Evolutionary conservation across 1,140 invertebrate species (phyloP).

Genomic region (Calephelis virginiensis): DNA sequence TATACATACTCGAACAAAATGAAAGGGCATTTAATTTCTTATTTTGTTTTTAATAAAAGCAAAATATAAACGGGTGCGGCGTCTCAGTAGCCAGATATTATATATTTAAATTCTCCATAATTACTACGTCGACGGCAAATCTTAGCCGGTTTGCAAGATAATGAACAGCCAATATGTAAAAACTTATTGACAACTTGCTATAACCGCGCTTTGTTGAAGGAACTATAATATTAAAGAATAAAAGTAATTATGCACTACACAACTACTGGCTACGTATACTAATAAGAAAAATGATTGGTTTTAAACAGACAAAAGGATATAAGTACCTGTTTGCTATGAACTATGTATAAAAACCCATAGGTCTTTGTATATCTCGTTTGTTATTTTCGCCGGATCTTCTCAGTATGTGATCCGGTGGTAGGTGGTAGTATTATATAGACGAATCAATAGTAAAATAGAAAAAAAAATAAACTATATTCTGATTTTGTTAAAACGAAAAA

Average conservation of each 20-base stretch:
- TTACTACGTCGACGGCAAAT: conserved; percentile 56
- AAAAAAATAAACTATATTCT: no score
- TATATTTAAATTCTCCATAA: conserved; percentile 52
- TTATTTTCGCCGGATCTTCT: no score
- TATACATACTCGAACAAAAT: not conserved
- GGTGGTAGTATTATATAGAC: no score
- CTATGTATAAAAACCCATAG: no score
- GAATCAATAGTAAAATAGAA: no score
- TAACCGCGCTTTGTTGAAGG: conserved; percentile 16
- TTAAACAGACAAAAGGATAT: no score
- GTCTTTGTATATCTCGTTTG: no score
- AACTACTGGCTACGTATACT: not conserved
- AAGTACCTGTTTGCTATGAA: no score
- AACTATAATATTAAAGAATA: conserved; percentile 9
- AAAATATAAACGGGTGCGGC: conserved; percentile 4
- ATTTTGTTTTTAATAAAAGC: conserved; percentile 1
- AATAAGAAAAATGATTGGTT: no score
- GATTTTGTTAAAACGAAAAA: no score
- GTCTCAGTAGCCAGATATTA: conserved; percentile 28
- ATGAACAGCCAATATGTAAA: conserved; percentile 60
- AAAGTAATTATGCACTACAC: conserved; percentile 23
- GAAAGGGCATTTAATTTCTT: not conserved
- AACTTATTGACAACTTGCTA: conserved; percentile 30
- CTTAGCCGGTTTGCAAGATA: conserved; percentile 43
- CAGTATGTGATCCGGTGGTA: no score